phyloP scores from a whole-genome alignment of 2,797 vertebrate genomes.

The Trematocara caparti region DNA sequence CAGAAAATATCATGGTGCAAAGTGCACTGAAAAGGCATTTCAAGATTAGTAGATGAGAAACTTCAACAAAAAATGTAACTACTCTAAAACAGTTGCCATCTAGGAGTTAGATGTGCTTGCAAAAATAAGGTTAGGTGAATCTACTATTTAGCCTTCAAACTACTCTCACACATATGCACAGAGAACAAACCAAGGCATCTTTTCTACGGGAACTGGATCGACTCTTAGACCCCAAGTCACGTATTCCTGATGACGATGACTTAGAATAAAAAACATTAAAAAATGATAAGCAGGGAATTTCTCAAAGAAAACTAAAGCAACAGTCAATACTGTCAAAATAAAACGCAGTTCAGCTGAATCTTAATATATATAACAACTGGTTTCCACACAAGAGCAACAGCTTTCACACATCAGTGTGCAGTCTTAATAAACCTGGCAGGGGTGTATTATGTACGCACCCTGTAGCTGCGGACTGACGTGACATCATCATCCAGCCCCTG shows the following conservation, averaged over 20 bases:
- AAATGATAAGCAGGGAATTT: not conserved
- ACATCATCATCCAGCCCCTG: slow-evolving; percentile 78
- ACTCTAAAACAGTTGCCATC: not conserved
- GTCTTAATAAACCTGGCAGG: slow-evolving; percentile 5
- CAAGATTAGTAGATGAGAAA: not conserved
- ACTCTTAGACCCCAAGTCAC: slow-evolving; percentile 77
- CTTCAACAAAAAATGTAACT: not conserved
- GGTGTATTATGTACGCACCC: slow-evolving; percentile 77
- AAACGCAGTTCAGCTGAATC: not conserved
- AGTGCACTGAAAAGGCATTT: not conserved
- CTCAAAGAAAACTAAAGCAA: not conserved
- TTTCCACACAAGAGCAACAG: not conserved
- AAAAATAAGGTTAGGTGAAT: not conserved
- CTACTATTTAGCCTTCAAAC: not conserved
- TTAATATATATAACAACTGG: not conserved
- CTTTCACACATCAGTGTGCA: slow-evolving; percentile 9
- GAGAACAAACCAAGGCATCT: slow-evolving; percentile 81
- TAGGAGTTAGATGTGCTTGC: not conserved
- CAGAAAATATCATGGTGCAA: not conserved
- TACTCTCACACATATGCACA: slow-evolving; percentile 28
- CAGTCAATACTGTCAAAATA: not conserved
- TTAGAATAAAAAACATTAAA: slow-evolving; percentile 48
- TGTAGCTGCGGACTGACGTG: slow-evolving; percentile 77
- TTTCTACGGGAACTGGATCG: slow-evolving; percentile 80
- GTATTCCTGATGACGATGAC: slow-evolving; percentile 73